Conservation (phyloP, 2,888 invertebrate genomes). For the Eledone cirrhosa region DNA sequence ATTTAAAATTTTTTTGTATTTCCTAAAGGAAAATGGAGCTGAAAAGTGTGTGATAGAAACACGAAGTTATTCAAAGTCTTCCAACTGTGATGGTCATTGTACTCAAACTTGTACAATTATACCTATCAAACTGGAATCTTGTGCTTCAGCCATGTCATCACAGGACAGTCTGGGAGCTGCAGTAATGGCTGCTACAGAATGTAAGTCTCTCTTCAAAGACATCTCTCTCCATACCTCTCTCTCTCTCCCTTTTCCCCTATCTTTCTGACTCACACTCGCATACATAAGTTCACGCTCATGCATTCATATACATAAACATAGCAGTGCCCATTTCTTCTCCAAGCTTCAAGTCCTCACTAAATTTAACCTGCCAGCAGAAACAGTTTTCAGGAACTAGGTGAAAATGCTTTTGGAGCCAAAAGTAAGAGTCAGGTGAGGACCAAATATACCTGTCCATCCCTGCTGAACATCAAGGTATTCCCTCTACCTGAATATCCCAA, state of each 20-base stretch:
- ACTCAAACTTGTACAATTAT: constrained; percentile 58
- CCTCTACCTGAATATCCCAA: too few relatives aligned
- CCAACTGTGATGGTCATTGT: constrained; percentile 54
- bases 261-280: neutral
- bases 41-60: constrained; percentile 64
- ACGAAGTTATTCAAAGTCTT: constrained; percentile 49
- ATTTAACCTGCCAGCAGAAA: too few relatives aligned
- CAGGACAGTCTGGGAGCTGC: constrained; percentile 3
- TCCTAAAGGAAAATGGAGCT: constrained; percentile 58
- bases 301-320: too few relatives aligned
- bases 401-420: too few relatives aligned
- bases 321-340: too few relatives aligned
- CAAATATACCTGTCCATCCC: too few relatives aligned
- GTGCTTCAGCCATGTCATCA: constrained; percentile 27
- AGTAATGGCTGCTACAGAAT: constrained; percentile 1
- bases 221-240: neutral
- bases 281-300: too few relatives aligned
- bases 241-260: neutral
- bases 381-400: too few relatives aligned
- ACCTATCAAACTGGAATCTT: constrained; percentile 49
- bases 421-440: too few relatives aligned
- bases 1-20: constrained; percentile 7
- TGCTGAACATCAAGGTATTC: too few relatives aligned
- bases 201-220: neutral
- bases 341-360: too few relatives aligned